Evolutionary conservation across 2,797 vertebrate species (phyloP).

Genomic region (Pelochelys cantorii): DNA sequence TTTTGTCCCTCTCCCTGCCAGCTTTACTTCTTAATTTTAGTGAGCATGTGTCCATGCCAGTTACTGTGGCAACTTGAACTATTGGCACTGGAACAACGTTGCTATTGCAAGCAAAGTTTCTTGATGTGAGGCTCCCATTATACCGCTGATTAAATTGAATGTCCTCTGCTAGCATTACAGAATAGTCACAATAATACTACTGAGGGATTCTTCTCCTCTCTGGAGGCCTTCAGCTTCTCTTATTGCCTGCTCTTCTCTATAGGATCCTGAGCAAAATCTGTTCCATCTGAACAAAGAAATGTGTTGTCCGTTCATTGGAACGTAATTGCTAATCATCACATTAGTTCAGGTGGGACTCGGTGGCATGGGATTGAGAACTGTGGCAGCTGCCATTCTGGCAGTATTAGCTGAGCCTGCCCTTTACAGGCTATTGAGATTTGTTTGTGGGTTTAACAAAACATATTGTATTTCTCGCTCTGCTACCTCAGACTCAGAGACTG

Average conservation of each 20-base stretch:
- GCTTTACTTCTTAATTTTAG: constrained; percentile 33
- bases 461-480: not conserved
- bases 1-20: not conserved
- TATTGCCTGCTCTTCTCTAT: constrained; percentile 9
- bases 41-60: not conserved
- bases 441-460: not conserved
- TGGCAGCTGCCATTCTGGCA: not conserved
- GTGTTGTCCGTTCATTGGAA: not conserved
- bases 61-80: constrained; percentile 52
- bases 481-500: not conserved
- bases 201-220: constrained; percentile 13
- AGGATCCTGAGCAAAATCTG: not conserved
- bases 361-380: not conserved
- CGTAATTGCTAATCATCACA: constrained; percentile 15
- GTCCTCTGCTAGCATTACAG: constrained; percentile 21
- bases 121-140: constrained; percentile 24
- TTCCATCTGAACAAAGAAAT: not conserved
- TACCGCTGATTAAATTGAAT: not conserved
- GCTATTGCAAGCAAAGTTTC: constrained; percentile 33
- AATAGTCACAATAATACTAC: not conserved
- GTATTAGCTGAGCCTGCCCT: not conserved
- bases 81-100: not conserved
- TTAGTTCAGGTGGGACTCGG: not conserved
- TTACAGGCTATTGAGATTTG: not conserved
- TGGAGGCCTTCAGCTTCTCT: not conserved